Percentiles rank a stretch among this genome's conserved stretches.
These are phyloP conservation scores for Pycnonotus jocosus DNA, from an alignment of 2,113 vertebrate species.

Conservation along the genomic window DNA sequence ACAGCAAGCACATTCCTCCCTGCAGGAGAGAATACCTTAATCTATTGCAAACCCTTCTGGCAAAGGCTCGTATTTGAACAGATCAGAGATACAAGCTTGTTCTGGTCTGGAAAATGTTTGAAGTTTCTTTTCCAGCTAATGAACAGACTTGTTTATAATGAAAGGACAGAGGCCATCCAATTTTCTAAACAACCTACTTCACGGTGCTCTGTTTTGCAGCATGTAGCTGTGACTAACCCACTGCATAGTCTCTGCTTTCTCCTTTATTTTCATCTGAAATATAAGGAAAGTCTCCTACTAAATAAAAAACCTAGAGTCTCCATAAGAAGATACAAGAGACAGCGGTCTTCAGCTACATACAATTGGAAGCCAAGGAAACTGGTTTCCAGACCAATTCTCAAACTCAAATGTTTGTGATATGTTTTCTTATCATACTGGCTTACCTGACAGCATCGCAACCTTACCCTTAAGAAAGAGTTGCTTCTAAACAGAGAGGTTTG, in stretches of 20 bases:
- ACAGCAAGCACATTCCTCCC: conserved; percentile 17
- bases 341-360: background rate
- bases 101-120: conserved; percentile 19
- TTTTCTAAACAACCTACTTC: conserved; percentile 33
- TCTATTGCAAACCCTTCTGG: conserved; percentile 14
- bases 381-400: background rate
- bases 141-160: conserved; percentile 36
- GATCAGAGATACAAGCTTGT: conserved; percentile 29
- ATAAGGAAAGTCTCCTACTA: background rate
- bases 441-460: background rate
- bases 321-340: background rate
- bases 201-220: background rate
- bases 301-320: background rate
- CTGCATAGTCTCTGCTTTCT: background rate
- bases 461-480: background rate
- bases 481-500: background rate
- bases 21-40: conserved; percentile 18
- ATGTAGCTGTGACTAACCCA: background rate
- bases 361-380: background rate
- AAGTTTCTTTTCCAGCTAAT: conserved; percentile 24
- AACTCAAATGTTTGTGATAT: background rate
- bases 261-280: background rate
- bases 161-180: background rate
- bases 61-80: conserved; percentile 22
- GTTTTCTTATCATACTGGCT: background rate